Evolutionary conservation across 37 sponge, comb jelly and placozoan species (phyloP), one percentile per base, ranked within the genome.

Genomic region (Axinella damicornis): DNA sequence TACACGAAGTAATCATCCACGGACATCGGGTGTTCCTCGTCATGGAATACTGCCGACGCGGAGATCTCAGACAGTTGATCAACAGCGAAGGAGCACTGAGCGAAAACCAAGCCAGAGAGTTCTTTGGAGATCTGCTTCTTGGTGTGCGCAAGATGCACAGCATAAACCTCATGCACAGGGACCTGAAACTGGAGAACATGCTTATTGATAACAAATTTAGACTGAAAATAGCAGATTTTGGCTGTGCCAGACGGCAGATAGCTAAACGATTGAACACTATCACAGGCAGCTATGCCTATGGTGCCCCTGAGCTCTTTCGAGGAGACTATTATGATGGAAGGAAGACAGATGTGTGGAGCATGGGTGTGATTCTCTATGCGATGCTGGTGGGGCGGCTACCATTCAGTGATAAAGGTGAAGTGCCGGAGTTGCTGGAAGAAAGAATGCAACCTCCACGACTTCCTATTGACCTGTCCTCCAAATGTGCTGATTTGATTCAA

Each of bases 251-350:
- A 27, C 35, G 85, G 53, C 90, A 89, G 64, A 83, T 89, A 21
- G 77, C 70, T 58, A 89, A 89, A 36, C 21, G 38, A 24, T 59
- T 89, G 2, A 71, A 78, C 66, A 89, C 78, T 19, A 78, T 84
- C 18, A 83, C 85, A 20, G 90, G 90, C 57, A 89, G 90, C 74
- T 89, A 89, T 60, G 90, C 90, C 27, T 89, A 89, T 56, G 90
- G 90, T 33, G 90, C 90, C 21, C 90, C 90, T 27, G 90, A 89
- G 52, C 32, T 89, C 30, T 72, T 89, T 31, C 41, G 85, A 46
- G 90, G 90, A 19, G 79, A 83, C 20, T 46, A 63, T 4, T 89
- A 89, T 52, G 64, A 89, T 70, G 90, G 85, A 61, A 89, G 73
- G 69, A 83, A 83, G 64, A 72, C 90, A 53, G 90, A 89, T 41